phyloP scores from a whole-genome alignment of 1,140 invertebrate genomes.

The Tyrophagus putrescentiae region DNA sequence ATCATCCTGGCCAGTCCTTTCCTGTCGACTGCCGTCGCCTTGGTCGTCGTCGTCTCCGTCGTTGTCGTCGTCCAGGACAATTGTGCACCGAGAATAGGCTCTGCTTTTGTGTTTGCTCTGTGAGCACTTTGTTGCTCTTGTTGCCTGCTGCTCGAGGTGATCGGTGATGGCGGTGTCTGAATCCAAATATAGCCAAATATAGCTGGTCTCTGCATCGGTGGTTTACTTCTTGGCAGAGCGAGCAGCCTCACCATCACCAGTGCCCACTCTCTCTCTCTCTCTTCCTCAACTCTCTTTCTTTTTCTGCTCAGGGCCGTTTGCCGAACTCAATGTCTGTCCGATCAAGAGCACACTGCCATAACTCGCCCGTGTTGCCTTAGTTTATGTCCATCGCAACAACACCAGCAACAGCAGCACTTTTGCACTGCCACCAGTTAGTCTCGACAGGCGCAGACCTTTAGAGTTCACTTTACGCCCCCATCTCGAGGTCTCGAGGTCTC shows the following conservation, averaged over 20 bases:
- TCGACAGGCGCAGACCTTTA: too few relatives aligned
- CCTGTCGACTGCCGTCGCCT: not conserved
- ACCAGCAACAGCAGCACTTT: too few relatives aligned
- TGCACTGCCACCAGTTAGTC: too few relatives aligned
- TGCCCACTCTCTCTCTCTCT: conserved; percentile 16
- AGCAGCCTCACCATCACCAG: not conserved
- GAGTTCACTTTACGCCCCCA: too few relatives aligned
- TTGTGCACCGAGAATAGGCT: not conserved
- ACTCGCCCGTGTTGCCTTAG: too few relatives aligned
- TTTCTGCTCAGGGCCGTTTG: not conserved
- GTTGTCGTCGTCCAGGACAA: not conserved
- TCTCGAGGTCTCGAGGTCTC: too few relatives aligned
- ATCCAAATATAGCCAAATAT: conserved; percentile 11
- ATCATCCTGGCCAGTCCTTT: not conserved
- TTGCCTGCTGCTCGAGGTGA: not conserved
- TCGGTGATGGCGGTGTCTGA: not conserved
- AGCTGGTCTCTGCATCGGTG: not conserved
- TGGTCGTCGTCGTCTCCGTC: not conserved
- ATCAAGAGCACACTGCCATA: too few relatives aligned
- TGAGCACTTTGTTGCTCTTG: conserved; percentile 1
- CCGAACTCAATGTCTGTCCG: too few relatives aligned
- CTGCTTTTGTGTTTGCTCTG: conserved; percentile 6
- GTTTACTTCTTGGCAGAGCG: not conserved
- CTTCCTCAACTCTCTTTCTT: conserved; percentile 9
- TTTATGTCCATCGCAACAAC: too few relatives aligned